Evolutionary conservation across 2,797 vertebrate genomes (phyloP).

Genomic region (Cottoperca gobio): DNA sequence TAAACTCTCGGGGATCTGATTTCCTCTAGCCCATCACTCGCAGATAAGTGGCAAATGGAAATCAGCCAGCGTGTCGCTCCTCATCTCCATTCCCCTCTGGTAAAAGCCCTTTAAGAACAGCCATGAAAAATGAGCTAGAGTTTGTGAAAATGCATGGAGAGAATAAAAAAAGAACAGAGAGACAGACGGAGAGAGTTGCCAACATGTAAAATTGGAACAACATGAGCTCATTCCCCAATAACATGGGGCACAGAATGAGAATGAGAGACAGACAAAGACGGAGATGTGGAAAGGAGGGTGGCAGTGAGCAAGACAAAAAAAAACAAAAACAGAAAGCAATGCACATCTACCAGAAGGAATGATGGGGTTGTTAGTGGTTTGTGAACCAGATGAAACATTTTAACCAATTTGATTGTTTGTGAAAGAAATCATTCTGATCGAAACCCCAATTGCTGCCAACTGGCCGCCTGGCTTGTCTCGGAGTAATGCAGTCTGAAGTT

Average conservation of each 20-base stretch:
- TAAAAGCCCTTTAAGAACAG: slow-evolving; percentile 69
- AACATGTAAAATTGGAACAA: slow-evolving; percentile 77
- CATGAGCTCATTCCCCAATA: slow-evolving; percentile 80
- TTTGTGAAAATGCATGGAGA: slow-evolving; percentile 56
- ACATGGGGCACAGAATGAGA: slow-evolving; percentile 78
- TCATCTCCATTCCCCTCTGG: slow-evolving; percentile 65
- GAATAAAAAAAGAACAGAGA: slow-evolving; percentile 47
- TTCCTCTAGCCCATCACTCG: slow-evolving; percentile 74
- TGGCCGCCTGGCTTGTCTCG: slow-evolving; percentile 90
- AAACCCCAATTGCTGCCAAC: slow-evolving; percentile 94
- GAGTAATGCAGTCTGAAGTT: slow-evolving; percentile 91
- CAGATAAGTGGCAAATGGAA: slow-evolving; percentile 80
- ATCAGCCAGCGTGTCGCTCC: slow-evolving; percentile 76
- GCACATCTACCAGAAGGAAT: slow-evolving; percentile 80
- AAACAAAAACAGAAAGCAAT: slow-evolving; percentile 29
- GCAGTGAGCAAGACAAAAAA: slow-evolving; percentile 34
- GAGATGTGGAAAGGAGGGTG: slow-evolving; percentile 39
- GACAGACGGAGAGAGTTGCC: slow-evolving; percentile 56
- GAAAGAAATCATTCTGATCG: slow-evolving; percentile 98
- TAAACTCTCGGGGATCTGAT: slow-evolving; percentile 77
- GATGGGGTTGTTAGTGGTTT: slow-evolving; percentile 89
- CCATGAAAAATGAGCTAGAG: slow-evolving; percentile 57
- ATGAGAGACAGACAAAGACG: slow-evolving; percentile 58
- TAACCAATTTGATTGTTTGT: slow-evolving; percentile 99
- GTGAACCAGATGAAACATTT: slow-evolving; percentile 95